These are phyloP conservation scores for Orchesella cincta DNA, from an alignment of 1,140 invertebrate species.

Conservation along the genomic window DNA sequence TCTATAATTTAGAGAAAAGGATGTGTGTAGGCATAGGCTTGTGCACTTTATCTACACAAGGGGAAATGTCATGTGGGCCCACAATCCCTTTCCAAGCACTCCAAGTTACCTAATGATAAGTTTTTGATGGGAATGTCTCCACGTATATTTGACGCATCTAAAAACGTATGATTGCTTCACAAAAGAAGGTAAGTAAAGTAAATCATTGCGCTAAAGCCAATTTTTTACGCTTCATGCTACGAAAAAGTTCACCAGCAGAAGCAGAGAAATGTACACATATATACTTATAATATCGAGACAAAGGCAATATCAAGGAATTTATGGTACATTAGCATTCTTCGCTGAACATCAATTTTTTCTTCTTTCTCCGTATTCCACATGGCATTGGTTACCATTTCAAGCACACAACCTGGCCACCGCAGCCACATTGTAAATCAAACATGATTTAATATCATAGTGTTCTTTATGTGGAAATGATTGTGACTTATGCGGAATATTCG, in stretches of 20 bases:
- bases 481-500: background rate
- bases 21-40: too few species aligned
- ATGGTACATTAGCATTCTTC: slow-evolving; percentile 1
- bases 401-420: slow-evolving; percentile 1
- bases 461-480: slow-evolving; percentile 10
- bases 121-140: too few species aligned
- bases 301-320: background rate
- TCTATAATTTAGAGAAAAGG: too few species aligned
- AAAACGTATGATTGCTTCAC: too few species aligned
- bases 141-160: too few species aligned
- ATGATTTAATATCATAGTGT: background rate
- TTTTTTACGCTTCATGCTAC: slow-evolving; percentile 26
- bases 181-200: background rate
- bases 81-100: too few species aligned
- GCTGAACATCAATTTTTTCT: background rate
- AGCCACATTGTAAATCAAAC: slow-evolving; percentile 7
- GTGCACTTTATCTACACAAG: too few species aligned
- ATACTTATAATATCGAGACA: background rate
- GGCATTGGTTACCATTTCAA: slow-evolving; percentile 7
- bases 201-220: slow-evolving; percentile 12
- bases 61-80: too few species aligned
- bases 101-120: too few species aligned
- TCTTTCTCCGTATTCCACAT: background rate
- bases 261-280: background rate
- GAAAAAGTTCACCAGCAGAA: too few species aligned